A percentile compares a stretch with the other conserved stretches of the same genome.
Evolutionary conservation across 1,140 invertebrate species (phyloP).

Genomic region (Campoletis sonorensis): DNA sequence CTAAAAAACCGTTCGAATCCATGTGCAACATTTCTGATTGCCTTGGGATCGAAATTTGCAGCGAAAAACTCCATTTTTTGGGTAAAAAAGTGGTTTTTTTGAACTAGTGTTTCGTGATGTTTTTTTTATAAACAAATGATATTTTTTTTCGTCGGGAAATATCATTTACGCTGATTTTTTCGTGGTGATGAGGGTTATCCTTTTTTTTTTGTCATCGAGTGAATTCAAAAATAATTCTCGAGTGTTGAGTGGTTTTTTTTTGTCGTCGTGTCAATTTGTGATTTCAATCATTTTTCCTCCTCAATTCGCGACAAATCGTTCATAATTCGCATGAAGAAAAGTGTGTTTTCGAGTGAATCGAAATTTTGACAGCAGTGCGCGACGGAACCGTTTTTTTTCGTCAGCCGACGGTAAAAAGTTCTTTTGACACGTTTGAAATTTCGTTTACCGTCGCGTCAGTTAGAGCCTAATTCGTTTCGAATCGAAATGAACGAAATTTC

Average conservation of each 20-base stretch:
- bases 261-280: neutral
- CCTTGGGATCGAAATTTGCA: neutral
- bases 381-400: neutral
- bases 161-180: too few species aligned
- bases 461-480: neutral
- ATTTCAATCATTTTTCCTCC: too few species aligned
- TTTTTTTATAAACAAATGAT: neutral
- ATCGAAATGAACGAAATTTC: neutral
- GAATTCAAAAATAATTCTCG: too few species aligned
- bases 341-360: constrained; percentile 18
- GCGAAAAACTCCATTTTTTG: neutral
- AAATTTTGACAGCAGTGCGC: constrained; percentile 10
- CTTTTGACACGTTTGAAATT: neutral
- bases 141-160: too few species aligned
- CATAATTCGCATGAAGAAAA: neutral
- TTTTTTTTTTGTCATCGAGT: too few species aligned
- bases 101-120: neutral
- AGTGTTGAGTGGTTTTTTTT: too few species aligned
- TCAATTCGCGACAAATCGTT: neutral
- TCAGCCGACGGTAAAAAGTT: constrained; percentile 14
- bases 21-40: neutral
- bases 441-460: neutral
- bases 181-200: too few species aligned
- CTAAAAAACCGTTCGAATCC: neutral
- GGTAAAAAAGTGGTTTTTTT: too few species aligned